Percentiles rank a stretch among this genome's conserved stretches.
Evolutionary conservation across 2,797 vertebrate genomes (phyloP).

Genomic region (Lutjanus campechanus): DNA sequence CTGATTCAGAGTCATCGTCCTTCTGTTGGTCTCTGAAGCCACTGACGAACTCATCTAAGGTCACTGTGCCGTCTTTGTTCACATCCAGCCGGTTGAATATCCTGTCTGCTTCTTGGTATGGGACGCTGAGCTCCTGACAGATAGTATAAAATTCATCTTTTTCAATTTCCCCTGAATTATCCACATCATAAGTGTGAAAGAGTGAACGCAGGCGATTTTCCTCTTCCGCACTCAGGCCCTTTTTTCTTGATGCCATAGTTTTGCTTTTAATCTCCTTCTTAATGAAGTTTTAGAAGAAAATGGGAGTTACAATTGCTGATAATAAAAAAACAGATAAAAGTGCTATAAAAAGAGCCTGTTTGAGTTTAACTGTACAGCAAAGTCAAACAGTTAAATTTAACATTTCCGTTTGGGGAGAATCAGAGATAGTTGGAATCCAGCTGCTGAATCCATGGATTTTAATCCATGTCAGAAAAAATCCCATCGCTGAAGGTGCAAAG

Average conservation of each 20-base stretch:
- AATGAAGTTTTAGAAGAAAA: not conserved
- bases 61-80: slow-evolving; percentile 62
- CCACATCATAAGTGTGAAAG: slow-evolving; percentile 65
- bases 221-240: slow-evolving; percentile 47
- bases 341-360: not conserved
- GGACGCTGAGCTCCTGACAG: slow-evolving; percentile 64
- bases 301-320: not conserved
- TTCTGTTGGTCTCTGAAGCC: slow-evolving; percentile 56
- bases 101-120: slow-evolving; percentile 34
- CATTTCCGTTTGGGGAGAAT: slow-evolving; percentile 12
- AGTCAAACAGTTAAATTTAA: not conserved
- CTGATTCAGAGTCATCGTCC: not conserved
- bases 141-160: slow-evolving; percentile 67
- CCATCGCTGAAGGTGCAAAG: not conserved
- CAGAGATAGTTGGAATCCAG: not conserved
- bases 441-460: too few relatives aligned
- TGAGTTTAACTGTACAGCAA: not conserved
- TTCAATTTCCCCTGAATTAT: slow-evolving; percentile 69
- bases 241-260: slow-evolving; percentile 46
- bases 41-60: slow-evolving; percentile 70
- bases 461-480: slow-evolving; percentile 15
- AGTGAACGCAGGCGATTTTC: slow-evolving; percentile 47
- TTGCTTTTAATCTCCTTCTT: not conserved
- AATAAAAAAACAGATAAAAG: not conserved
- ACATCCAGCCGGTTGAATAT: slow-evolving; percentile 66